These are phyloP conservation scores for Torymus tubicola DNA, from an alignment of 2,888 invertebrate species.

Conservation along the genomic window DNA sequence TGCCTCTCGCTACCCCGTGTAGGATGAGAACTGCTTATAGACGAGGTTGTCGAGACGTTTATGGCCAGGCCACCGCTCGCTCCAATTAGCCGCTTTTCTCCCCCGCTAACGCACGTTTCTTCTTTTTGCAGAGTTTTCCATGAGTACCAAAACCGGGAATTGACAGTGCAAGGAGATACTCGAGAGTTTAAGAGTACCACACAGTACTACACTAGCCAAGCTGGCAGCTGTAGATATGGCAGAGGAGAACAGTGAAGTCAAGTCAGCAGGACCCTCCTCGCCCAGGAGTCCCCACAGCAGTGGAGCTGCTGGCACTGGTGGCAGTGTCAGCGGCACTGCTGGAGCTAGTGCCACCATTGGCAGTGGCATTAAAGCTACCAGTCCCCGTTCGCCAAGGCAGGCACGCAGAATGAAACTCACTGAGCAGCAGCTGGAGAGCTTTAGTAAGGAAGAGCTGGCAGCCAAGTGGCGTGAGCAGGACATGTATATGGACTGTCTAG, in stretches of 20 bases:
- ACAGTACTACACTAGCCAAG: background rate
- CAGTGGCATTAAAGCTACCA: conserved; percentile 73
- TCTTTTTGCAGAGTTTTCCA: conserved; percentile 44
- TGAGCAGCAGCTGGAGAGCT: conserved; percentile 82
- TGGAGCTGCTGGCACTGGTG: conserved; percentile 47
- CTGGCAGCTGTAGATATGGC: conserved; percentile 65
- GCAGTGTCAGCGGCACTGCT: conserved; percentile 10
- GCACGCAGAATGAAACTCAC: conserved; percentile 81
- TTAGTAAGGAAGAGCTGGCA: conserved; percentile 82
- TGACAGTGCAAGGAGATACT: conserved; percentile 35
- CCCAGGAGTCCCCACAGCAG: conserved; percentile 69
- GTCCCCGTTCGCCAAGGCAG: conserved; percentile 78
- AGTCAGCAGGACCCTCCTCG: conserved; percentile 70
- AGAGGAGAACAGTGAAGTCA: conserved; percentile 70
- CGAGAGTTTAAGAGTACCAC: conserved; percentile 23
- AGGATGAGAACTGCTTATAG: no score
- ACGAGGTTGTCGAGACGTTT: background rate
- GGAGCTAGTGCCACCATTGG: conserved; percentile 43
- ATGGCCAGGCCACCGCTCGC: background rate
- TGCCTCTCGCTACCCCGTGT: no score
- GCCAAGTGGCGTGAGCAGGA: conserved; percentile 87
- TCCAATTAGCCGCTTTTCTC: no score
- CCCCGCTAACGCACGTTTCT: background rate
- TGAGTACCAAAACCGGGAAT: conserved; percentile 38
- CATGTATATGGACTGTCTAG: conserved; percentile 85